Percentiles rank a stretch among this genome's conserved stretches.
Evolutionary conservation across 92 coral and sea anemone species (phyloP).

Genomic region (Porites rus): DNA sequence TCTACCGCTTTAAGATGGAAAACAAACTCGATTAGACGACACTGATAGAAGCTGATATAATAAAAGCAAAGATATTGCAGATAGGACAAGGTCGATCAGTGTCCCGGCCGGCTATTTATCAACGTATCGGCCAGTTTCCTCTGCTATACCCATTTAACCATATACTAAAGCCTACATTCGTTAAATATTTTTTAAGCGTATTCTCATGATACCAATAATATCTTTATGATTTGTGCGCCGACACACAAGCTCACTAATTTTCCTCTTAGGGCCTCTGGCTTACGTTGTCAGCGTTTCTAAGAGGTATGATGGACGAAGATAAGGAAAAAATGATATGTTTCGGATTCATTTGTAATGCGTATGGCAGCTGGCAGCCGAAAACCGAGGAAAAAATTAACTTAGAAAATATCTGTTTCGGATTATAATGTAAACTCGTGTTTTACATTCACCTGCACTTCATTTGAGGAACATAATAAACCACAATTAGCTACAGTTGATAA

Average conservation of each 20-base stretch:
- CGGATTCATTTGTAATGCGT: conserved; percentile 24
- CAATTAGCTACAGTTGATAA: too few relatives aligned
- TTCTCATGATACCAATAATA: neutral
- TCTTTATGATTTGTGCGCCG: neutral
- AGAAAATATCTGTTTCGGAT: conserved; percentile 1
- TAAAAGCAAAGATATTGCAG: neutral
- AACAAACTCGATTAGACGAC: neutral
- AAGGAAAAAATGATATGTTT: conserved; percentile 15
- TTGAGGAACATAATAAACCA: neutral
- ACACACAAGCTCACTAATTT: conserved; percentile 32
- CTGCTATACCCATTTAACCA: neutral
- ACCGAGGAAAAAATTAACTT: neutral
- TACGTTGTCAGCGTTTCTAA: conserved; percentile 33
- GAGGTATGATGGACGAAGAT: conserved; percentile 40
- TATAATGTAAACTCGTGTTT: neutral
- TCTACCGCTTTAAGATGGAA: conserved; percentile 25
- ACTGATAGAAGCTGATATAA: neutral
- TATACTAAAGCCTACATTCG: neutral
- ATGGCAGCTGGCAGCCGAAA: neutral
- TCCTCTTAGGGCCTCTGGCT: neutral
- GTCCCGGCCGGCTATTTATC: neutral
- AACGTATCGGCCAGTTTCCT: neutral
- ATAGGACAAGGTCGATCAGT: neutral
- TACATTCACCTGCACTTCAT: neutral
- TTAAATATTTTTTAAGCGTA: neutral